These are phyloP conservation scores for Megalonaias nervosa DNA, from an alignment of 1,140 invertebrate species.

Conservation along the genomic window DNA sequence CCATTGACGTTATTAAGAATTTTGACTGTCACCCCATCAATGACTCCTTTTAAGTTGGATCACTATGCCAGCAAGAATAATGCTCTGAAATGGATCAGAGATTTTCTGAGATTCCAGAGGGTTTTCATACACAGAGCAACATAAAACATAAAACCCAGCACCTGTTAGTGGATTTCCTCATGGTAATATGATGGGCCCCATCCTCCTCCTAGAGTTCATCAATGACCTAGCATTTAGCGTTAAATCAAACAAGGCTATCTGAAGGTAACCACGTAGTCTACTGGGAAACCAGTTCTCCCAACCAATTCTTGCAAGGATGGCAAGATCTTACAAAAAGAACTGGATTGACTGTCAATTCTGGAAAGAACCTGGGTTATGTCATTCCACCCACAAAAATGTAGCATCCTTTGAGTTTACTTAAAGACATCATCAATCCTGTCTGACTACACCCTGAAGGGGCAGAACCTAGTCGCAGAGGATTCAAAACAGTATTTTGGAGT, in stretches of 20 bases:
- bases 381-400: too few species aligned
- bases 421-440: too few species aligned
- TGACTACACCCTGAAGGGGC: too few species aligned
- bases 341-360: background rate
- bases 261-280: conserved; percentile 26
- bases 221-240: conserved; percentile 36
- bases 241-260: conserved; percentile 27
- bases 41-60: conserved; percentile 29
- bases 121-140: conserved; percentile 24
- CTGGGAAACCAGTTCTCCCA: background rate
- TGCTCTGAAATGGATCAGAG: conserved; percentile 16
- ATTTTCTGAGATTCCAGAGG: conserved; percentile 25
- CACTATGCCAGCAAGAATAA: conserved; percentile 27
- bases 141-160: conserved; percentile 7
- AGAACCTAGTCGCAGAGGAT: too few species aligned
- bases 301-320: background rate
- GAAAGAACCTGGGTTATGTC: background rate
- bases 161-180: conserved; percentile 31
- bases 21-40: conserved; percentile 18
- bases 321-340: conserved; percentile 21
- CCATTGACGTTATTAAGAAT: conserved; percentile 14
- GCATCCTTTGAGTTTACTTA: too few species aligned
- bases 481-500: too few species aligned
- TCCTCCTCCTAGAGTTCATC: conserved; percentile 30
- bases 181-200: conserved; percentile 26